These are phyloP conservation scores for Dermochelys coriacea DNA, from an alignment of 2,797 vertebrate species.

Conservation along the genomic window DNA sequence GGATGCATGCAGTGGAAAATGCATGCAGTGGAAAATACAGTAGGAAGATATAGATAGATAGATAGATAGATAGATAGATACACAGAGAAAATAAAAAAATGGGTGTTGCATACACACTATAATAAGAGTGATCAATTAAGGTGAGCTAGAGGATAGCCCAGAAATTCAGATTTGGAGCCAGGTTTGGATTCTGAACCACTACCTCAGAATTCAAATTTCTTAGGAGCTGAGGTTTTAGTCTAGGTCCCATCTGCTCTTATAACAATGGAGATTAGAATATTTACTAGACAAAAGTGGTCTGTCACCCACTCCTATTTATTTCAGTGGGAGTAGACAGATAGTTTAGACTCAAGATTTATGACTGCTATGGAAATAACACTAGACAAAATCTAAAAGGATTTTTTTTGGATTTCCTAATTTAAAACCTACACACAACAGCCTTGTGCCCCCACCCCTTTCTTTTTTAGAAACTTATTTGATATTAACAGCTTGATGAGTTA, in stretches of 20 bases:
- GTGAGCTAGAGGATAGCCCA: not conserved
- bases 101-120: too few species aligned
- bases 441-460: not conserved
- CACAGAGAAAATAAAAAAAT: too few species aligned
- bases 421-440: not conserved
- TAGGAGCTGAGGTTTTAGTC: not conserved
- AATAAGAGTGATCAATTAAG: too few species aligned
- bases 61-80: too few species aligned
- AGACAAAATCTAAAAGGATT: not conserved
- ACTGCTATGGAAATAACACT: not conserved
- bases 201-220: not conserved
- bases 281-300: not conserved
- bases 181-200: not conserved
- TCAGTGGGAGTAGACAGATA: not conserved
- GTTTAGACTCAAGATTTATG: not conserved
- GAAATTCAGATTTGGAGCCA: not conserved
- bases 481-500: not conserved
- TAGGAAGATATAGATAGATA: too few species aligned
- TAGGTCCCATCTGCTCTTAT: not conserved
- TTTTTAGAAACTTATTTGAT: not conserved
- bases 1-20: too few species aligned
- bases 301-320: not conserved
- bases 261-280: constrained; percentile 7
- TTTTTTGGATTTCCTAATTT: not conserved
- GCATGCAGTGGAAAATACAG: too few species aligned